These are phyloP conservation scores for Pimpla rufipes DNA, from an alignment of 2,888 invertebrate species.

Conservation along the genomic window DNA sequence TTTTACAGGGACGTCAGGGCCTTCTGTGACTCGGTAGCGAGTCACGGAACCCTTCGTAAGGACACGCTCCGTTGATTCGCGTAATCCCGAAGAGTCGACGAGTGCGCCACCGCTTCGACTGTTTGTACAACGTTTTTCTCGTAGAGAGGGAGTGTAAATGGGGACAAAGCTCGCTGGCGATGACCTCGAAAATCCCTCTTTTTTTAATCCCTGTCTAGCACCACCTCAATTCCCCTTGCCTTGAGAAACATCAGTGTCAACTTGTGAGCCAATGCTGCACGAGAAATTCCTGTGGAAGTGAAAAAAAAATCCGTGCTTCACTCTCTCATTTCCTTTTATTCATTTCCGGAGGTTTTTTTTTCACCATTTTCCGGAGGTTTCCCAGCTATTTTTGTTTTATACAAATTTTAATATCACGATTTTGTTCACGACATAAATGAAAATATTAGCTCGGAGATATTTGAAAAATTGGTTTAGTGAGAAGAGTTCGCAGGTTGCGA, in stretches of 20 bases:
- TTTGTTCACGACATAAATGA: too few relatives aligned
- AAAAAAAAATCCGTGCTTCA: too few relatives aligned
- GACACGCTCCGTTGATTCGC: constrained; percentile 57
- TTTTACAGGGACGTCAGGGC: background rate
- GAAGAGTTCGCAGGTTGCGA: too few relatives aligned
- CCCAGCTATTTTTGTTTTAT: too few relatives aligned
- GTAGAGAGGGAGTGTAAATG: background rate
- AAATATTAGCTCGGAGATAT: too few relatives aligned
- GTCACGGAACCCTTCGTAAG: constrained; percentile 22
- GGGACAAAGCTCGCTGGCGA: constrained; percentile 8
- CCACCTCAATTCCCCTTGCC: constrained; percentile 5
- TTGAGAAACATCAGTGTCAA: background rate
- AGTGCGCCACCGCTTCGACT: background rate
- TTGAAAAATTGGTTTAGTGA: too few relatives aligned
- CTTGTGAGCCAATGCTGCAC: background rate
- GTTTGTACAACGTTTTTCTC: constrained; percentile 11
- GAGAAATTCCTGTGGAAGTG: too few relatives aligned
- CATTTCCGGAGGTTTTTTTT: too few relatives aligned
- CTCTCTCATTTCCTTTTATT: too few relatives aligned
- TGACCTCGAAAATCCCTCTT: background rate
- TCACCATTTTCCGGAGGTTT: too few relatives aligned
- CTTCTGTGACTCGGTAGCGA: background rate
- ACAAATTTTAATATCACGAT: too few relatives aligned
- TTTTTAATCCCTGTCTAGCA: constrained; percentile 2
- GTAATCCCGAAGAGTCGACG: constrained; percentile 6